Conservation (phyloP, 2,888 invertebrate species). For the Agonopterix alstromeriana region DNA sequence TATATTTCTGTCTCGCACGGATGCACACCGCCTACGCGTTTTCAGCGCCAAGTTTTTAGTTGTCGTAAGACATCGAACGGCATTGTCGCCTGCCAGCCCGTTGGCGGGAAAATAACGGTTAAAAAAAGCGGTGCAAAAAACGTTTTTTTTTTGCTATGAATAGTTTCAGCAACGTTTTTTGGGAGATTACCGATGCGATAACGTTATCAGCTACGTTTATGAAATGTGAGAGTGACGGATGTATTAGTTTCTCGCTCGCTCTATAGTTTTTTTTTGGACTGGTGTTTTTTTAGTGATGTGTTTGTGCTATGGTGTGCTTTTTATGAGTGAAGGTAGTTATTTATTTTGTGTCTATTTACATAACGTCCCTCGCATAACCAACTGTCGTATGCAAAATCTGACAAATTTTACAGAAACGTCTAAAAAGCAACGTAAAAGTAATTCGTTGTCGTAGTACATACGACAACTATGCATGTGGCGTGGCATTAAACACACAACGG, state of each 20-base stretch:
- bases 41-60: constrained; percentile 68
- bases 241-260: constrained; percentile 25
- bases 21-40: constrained; percentile 61
- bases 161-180: constrained; percentile 20
- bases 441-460: no score
- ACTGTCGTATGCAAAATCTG: no score
- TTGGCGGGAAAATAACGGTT: constrained; percentile 20
- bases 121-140: constrained; percentile 27
- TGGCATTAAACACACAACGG: no score
- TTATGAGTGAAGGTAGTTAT: constrained; percentile 36
- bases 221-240: constrained; percentile 23
- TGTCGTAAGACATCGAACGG: constrained; percentile 52
- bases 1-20: constrained; percentile 38
- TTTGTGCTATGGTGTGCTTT: constrained; percentile 29
- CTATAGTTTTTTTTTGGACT: constrained; percentile 24
- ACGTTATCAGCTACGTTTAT: constrained; percentile 23
- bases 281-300: constrained; percentile 34
- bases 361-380: no score
- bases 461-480: no score
- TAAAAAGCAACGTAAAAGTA: no score
- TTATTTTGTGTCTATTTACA: constrained; percentile 7
- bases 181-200: constrained; percentile 14
- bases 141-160: constrained; percentile 24
- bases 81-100: constrained; percentile 38
- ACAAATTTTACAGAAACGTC: no score